Evolutionary conservation across 2,888 invertebrate species (phyloP).

Genomic region (Nemotelus nigrinus): DNA sequence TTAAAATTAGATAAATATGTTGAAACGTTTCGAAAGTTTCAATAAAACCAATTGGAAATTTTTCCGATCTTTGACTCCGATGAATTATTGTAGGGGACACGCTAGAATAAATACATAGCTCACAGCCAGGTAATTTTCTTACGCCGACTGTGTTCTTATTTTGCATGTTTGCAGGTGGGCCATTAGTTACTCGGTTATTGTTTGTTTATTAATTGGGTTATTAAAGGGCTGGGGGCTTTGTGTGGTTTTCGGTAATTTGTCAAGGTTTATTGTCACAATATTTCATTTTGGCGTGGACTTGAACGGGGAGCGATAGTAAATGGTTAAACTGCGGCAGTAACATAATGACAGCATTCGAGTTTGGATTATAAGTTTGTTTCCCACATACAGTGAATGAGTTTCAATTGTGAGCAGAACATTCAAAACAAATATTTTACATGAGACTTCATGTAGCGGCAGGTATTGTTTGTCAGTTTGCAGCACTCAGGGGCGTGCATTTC

Average conservation of each 20-base stretch:
- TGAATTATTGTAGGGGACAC: conserved; percentile 5
- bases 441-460: too few species aligned
- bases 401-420: too few species aligned
- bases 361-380: too few species aligned
- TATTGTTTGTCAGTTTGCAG: too few species aligned
- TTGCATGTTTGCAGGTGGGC: conserved; percentile 23
- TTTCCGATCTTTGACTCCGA: conserved; percentile 24
- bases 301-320: not conserved
- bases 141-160: not conserved
- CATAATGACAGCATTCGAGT: too few species aligned
- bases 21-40: not conserved
- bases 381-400: too few species aligned
- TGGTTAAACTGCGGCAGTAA: too few species aligned
- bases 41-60: conserved; percentile 14
- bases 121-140: conserved; percentile 10
- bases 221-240: conserved; percentile 15
- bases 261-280: conserved; percentile 20
- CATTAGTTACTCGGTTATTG: conserved; percentile 33
- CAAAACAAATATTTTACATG: too few species aligned
- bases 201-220: conserved; percentile 37
- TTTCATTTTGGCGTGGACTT: not conserved
- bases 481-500: too few species aligned
- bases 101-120: not conserved
- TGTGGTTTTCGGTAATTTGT: conserved; percentile 22
- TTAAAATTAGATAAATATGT: too few species aligned